Conservation (phyloP, 2,113 vertebrate genomes). For the Chamaea fasciata region DNA sequence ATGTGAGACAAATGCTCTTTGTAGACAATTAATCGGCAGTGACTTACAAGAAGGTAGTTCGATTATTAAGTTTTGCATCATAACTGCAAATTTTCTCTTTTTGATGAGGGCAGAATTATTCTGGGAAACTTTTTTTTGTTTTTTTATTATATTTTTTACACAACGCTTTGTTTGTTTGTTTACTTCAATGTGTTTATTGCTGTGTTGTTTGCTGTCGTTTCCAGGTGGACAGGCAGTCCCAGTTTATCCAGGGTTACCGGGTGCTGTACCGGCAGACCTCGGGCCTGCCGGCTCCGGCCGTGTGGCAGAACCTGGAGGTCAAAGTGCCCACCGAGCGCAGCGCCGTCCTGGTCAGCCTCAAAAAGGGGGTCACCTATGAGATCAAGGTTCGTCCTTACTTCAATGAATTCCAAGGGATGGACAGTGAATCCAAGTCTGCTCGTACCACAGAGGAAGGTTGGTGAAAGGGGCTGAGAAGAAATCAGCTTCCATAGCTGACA, state of each 20-base stretch:
- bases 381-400: slow-evolving; percentile 97
- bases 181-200: not conserved
- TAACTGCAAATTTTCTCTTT: not conserved
- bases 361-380: slow-evolving; percentile 93
- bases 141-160: not conserved
- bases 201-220: not conserved
- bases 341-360: slow-evolving; percentile 82
- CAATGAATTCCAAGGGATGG: slow-evolving; percentile 98
- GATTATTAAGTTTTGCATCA: not conserved
- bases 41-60: not conserved
- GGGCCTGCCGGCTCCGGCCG: slow-evolving; percentile 78
- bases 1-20: not conserved
- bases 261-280: slow-evolving; percentile 92
- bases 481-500: fast-evolving
- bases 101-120: not conserved
- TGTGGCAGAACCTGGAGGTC: slow-evolving; percentile 90
- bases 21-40: not conserved
- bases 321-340: slow-evolving; percentile 90
- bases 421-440: slow-evolving; percentile 91
- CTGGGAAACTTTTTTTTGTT: not conserved
- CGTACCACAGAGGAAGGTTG: slow-evolving; percentile 95
- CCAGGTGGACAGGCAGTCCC: slow-evolving; percentile 94
- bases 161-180: too few relatives aligned
- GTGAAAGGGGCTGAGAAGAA: not conserved
- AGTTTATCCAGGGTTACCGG: slow-evolving; percentile 97